Evolutionary conservation across 2,797 vertebrate genomes (phyloP).

Genomic region (Acridotheres tristis): DNA sequence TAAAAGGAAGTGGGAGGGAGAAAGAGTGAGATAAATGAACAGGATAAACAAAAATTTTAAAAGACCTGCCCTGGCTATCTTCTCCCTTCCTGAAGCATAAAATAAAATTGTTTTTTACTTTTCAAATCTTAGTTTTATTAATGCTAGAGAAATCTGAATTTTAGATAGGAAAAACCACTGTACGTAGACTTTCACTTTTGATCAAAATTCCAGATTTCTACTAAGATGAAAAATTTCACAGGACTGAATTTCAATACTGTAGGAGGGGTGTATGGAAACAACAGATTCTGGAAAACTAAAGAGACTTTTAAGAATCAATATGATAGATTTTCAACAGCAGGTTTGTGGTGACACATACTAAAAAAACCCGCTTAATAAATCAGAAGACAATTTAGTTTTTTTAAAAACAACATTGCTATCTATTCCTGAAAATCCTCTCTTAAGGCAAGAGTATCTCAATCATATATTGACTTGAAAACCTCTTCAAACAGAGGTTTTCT

Average conservation of each 20-base stretch:
- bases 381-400: neutral
- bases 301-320: neutral
- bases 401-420: neutral
- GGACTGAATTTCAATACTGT: neutral
- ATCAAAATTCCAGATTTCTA: neutral
- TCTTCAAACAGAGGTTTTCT: neutral
- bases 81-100: neutral
- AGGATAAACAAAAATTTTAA: neutral
- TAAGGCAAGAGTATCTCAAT: neutral
- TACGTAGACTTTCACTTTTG: neutral
- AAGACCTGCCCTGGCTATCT: neutral
- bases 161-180: neutral
- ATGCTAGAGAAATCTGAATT: neutral
- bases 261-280: neutral
- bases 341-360: neutral
- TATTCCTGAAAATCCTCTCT: neutral
- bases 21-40: neutral
- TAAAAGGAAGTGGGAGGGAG: fast-evolving
- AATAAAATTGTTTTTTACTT: neutral
- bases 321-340: neutral
- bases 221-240: neutral
- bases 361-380: neutral
- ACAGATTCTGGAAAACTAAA: neutral
- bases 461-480: neutral
- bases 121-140: neutral